phyloP scores from a whole-genome alignment of 2,888 invertebrate species.

The Zaprionus bogoriensis region DNA sequence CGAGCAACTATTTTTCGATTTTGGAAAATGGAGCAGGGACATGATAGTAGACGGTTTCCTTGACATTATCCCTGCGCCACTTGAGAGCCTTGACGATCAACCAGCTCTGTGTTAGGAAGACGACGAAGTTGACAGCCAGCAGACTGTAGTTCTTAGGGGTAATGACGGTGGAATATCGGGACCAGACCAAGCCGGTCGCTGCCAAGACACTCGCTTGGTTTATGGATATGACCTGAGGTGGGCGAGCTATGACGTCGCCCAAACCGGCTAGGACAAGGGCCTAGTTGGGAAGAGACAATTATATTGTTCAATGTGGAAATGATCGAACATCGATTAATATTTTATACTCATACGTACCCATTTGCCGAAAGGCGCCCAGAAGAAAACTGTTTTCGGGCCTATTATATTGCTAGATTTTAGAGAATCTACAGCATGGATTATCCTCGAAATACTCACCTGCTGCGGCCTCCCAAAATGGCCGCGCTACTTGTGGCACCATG shows the following conservation, averaged over 20 bases:
- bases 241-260: slow-evolving; percentile 48
- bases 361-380: slow-evolving; percentile 73
- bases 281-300: slow-evolving; percentile 12
- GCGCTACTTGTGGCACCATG: slow-evolving; percentile 48
- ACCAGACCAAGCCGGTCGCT: slow-evolving; percentile 56
- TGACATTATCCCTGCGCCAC: slow-evolving; percentile 38
- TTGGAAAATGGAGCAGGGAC: too few species aligned
- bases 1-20: too few species aligned
- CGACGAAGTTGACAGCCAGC: slow-evolving; percentile 50
- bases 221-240: slow-evolving; percentile 48
- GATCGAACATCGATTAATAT: too few species aligned
- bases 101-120: slow-evolving; percentile 42
- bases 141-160: slow-evolving; percentile 61
- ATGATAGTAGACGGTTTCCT: slow-evolving; percentile 21
- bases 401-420: not conserved
- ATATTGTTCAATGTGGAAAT: not conserved
- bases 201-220: slow-evolving; percentile 48
- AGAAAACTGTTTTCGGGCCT: slow-evolving; percentile 75
- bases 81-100: slow-evolving; percentile 38
- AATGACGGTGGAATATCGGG: slow-evolving; percentile 60
- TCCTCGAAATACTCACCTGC: slow-evolving; percentile 35
- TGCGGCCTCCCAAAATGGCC: slow-evolving; percentile 66
- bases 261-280: slow-evolving; percentile 53
- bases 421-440: not conserved
- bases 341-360: slow-evolving; percentile 52